A percentile compares a stretch with the other conserved stretches of the same genome.
Conservation (phyloP, 2,888 invertebrate species). For the Noctua fimbriata region DNA sequence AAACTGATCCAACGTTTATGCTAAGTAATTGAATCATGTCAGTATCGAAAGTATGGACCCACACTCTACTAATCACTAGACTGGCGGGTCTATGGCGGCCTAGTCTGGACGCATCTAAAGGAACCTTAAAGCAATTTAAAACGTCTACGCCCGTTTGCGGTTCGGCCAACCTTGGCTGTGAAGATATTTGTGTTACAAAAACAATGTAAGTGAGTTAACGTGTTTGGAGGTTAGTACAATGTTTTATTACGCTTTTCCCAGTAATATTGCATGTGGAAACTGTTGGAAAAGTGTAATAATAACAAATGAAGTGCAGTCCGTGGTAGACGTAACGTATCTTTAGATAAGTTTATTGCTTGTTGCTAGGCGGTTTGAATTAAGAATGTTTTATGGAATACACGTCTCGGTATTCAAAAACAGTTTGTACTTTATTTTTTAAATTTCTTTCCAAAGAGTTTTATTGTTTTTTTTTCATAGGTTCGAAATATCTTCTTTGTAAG, state of each 20-base stretch:
- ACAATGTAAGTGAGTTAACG: slow-evolving; percentile 60
- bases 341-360: neutral
- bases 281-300: slow-evolving; percentile 24
- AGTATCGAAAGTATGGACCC: neutral
- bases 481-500: neutral
- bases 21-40: neutral
- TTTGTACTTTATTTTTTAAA: neutral
- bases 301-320: slow-evolving; percentile 25
- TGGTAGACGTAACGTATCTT: neutral
- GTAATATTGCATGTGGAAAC: slow-evolving; percentile 26
- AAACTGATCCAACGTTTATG: neutral
- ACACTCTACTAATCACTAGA: slow-evolving; percentile 9
- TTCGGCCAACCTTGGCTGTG: slow-evolving; percentile 61
- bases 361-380: slow-evolving; percentile 25
- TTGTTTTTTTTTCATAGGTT: neutral
- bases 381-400: slow-evolving; percentile 11
- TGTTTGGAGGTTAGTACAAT: slow-evolving; percentile 46
- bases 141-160: slow-evolving; percentile 37
- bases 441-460: neutral
- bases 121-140: slow-evolving; percentile 49
- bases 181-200: slow-evolving; percentile 62
- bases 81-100: neutral
- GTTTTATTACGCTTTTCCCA: slow-evolving; percentile 51
- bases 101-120: slow-evolving; percentile 26
- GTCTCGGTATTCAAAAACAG: neutral